A percentile compares a stretch with the other conserved stretches of the same genome.
These are phyloP conservation scores for Andrena chrysosceles DNA, from an alignment of 2,888 invertebrate species.

Conservation along the genomic window DNA sequence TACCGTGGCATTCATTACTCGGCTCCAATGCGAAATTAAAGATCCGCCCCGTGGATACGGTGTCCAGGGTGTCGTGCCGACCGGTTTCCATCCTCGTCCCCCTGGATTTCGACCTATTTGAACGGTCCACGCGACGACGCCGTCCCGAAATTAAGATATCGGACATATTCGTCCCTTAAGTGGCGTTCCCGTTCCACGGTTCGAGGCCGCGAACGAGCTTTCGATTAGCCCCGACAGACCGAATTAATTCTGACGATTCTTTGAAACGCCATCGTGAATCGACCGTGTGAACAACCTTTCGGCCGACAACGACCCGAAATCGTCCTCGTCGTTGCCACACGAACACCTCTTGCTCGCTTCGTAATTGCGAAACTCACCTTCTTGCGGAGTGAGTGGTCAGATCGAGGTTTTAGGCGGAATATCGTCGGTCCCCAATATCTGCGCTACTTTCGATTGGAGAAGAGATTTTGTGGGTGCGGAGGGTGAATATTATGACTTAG, in stretches of 20 bases:
- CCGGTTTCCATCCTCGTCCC: slow-evolving; percentile 38
- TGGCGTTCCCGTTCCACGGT: slow-evolving; percentile 52
- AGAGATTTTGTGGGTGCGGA: too few relatives aligned
- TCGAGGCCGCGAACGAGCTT: slow-evolving; percentile 41
- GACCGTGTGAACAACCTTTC: slow-evolving; percentile 50
- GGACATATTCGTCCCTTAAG: slow-evolving; percentile 63
- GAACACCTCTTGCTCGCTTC: neutral
- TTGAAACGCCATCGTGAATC: slow-evolving; percentile 49
- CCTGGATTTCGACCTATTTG: slow-evolving; percentile 20
- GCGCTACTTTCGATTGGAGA: too few relatives aligned
- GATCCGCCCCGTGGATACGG: slow-evolving; percentile 30
- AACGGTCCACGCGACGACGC: slow-evolving; percentile 54
- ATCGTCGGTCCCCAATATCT: too few relatives aligned
- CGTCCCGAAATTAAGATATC: slow-evolving; percentile 68
- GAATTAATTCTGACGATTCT: slow-evolving; percentile 69
- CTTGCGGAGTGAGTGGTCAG: neutral
- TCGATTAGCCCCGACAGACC: slow-evolving; percentile 60
- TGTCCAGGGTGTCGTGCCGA: slow-evolving; percentile 37
- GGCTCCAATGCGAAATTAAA: slow-evolving; percentile 52
- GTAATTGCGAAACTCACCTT: neutral
- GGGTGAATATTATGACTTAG: too few relatives aligned
- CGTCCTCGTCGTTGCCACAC: neutral
- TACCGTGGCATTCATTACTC: slow-evolving; percentile 45
- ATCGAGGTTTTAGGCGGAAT: neutral
- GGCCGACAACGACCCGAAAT: slow-evolving; percentile 28